Percentiles rank a stretch among this genome's conserved stretches.
Evolutionary conservation across 2,113 vertebrate species (phyloP).

Genomic region (Ondatra zibethicus): DNA sequence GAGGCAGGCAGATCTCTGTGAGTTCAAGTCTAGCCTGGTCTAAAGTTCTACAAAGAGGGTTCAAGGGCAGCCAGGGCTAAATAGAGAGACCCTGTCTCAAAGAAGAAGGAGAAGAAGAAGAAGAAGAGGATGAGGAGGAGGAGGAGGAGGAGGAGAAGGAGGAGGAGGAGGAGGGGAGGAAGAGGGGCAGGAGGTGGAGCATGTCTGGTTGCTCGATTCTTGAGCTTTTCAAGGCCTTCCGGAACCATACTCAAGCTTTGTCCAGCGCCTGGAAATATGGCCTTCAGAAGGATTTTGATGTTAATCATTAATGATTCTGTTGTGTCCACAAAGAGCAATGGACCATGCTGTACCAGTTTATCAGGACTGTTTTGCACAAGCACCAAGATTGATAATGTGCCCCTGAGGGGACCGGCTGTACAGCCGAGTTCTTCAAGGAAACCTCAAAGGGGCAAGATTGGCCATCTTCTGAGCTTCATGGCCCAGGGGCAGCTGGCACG

Average conservation of each 20-base stretch:
- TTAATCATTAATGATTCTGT: constrained; percentile 66
- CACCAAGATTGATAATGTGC: constrained; percentile 46
- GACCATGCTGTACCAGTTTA: constrained; percentile 46
- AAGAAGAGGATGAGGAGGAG: neutral
- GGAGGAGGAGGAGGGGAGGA: neutral
- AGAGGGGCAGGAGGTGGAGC: neutral
- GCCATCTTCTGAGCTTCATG: neutral
- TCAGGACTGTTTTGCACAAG: constrained; percentile 47
- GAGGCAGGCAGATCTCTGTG: neutral
- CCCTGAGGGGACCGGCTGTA: constrained; percentile 11
- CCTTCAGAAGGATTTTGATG: constrained; percentile 29
- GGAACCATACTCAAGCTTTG: neutral
- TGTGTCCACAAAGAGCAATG: constrained; percentile 51
- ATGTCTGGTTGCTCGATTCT: neutral
- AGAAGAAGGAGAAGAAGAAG: neutral
- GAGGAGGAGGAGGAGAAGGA: no score
- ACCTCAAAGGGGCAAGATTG: neutral
- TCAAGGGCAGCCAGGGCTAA: neutral
- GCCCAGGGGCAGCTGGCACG: neutral
- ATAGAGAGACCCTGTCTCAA: neutral
- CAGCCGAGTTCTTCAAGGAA: neutral
- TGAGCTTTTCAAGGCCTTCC: neutral
- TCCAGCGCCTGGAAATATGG: constrained; percentile 8
- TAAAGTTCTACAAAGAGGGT: neutral
- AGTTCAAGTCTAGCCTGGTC: neutral